Evolutionary conservation across 1,140 invertebrate species (phyloP).

Genomic region (Choristoneura fumiferana): DNA sequence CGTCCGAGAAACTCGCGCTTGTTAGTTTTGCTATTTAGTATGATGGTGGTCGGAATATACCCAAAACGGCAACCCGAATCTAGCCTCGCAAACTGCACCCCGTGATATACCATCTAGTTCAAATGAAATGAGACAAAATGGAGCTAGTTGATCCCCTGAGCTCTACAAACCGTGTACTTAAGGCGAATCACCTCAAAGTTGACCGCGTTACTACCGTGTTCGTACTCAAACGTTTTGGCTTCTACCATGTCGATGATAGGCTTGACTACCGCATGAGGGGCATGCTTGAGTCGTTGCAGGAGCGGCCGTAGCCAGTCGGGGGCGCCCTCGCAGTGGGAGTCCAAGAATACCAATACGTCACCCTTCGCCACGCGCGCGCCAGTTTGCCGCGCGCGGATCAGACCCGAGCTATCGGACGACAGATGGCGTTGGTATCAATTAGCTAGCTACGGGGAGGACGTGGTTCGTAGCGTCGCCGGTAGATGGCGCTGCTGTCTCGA

Average conservation of each 20-base stretch:
- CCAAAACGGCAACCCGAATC: too few species aligned
- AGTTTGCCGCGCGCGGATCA: conserved; percentile 89
- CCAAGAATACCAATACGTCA: conserved; percentile 91
- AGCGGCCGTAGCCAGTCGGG: conserved; percentile 90
- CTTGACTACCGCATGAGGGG: conserved; percentile 87
- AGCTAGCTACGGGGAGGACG: too few species aligned
- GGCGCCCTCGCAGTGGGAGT: conserved; percentile 94
- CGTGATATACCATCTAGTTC: too few species aligned
- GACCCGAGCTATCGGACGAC: conserved; percentile 74
- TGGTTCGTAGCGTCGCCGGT: too few species aligned
- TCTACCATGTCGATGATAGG: conserved; percentile 84
- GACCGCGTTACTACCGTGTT: conserved; percentile 27
- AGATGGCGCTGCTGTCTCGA: too few species aligned
- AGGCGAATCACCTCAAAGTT: conserved; percentile 88
- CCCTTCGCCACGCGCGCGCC: conserved; percentile 86
- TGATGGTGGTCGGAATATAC: too few species aligned
- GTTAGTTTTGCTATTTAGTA: too few species aligned
- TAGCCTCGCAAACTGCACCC: too few species aligned
- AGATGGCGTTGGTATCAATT: not conserved
- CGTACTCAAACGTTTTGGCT: conserved; percentile 92
- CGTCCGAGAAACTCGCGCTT: too few species aligned
- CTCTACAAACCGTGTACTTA: too few species aligned
- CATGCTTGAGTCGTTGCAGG: conserved; percentile 88
- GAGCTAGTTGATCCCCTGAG: too few species aligned
- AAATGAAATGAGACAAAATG: too few species aligned